Conservation (phyloP, 2,113 vertebrate genomes). For the Spilogale gracilis region DNA sequence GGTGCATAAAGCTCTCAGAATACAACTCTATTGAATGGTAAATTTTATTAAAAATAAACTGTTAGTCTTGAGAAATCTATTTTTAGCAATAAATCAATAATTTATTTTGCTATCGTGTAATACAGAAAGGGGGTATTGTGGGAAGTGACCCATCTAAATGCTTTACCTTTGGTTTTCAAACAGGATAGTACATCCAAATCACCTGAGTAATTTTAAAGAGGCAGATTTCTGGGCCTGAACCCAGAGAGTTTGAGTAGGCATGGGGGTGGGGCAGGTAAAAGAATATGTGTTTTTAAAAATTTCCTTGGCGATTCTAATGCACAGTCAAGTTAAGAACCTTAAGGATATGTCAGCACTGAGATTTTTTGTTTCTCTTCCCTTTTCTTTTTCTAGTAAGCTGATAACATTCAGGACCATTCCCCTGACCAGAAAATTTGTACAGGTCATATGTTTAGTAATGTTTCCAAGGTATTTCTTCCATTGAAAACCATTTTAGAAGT, state of each 20-base stretch:
- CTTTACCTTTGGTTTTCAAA: conserved; percentile 39
- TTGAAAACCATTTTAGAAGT: conserved; percentile 46
- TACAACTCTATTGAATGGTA: background rate
- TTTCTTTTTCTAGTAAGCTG: conserved; percentile 29
- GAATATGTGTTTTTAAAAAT: background rate
- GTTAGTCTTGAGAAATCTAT: background rate
- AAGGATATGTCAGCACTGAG: background rate
- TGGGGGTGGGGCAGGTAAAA: background rate
- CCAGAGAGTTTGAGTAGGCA: background rate
- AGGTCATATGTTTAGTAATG: conserved; percentile 50
- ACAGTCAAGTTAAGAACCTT: conserved; percentile 3
- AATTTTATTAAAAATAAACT: conserved; percentile 33
- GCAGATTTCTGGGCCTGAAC: background rate
- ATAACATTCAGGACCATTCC: conserved; percentile 10
- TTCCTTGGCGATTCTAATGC: background rate
- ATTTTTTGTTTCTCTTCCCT: conserved; percentile 13
- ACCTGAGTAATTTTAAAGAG: conserved; percentile 26
- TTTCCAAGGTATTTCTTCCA: conserved; percentile 29
- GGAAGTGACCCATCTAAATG: background rate
- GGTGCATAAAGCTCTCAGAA: conserved; percentile 38
- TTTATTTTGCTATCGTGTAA: conserved; percentile 20
- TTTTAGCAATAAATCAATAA: conserved; percentile 25
- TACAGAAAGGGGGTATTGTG: background rate
- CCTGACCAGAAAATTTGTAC: conserved; percentile 37
- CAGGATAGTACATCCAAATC: background rate